Percentiles rank a stretch among this genome's conserved stretches.
phyloP scores from a whole-genome alignment of 2,888 invertebrate species.

The Ennomos fuscantarius region DNA sequence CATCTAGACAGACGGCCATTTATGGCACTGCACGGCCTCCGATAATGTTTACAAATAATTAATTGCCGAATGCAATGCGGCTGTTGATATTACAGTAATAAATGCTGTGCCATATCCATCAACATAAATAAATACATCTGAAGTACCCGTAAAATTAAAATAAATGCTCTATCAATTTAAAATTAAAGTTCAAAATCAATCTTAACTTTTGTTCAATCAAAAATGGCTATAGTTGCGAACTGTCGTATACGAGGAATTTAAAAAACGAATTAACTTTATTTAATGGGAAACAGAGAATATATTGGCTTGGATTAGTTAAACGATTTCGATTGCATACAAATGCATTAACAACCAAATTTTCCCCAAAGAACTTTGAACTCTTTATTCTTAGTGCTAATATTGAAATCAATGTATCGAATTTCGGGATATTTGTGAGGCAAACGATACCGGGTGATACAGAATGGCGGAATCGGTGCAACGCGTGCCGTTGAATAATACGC shows the following conservation, averaged over 20 bases:
- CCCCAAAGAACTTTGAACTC: constrained; percentile 28
- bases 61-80: constrained; percentile 79
- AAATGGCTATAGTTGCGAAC: constrained; percentile 51
- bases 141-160: constrained; percentile 33
- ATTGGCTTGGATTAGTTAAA: constrained; percentile 82
- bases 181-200: constrained; percentile 40
- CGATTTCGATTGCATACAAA: constrained; percentile 50
- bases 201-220: neutral
- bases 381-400: constrained; percentile 29
- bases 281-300: constrained; percentile 79
- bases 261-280: constrained; percentile 79
- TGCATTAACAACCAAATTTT: constrained; percentile 32
- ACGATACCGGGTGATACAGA: constrained; percentile 63
- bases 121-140: constrained; percentile 59
- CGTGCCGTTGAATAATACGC: constrained; percentile 83
- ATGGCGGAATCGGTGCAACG: constrained; percentile 73
- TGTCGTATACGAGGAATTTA: constrained; percentile 70
- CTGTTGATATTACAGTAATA: constrained; percentile 78
- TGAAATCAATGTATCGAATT: constrained; percentile 31
- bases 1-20: constrained; percentile 51
- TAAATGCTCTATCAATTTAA: constrained; percentile 38
- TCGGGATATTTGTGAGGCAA: constrained; percentile 36
- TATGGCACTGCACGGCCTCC: constrained; percentile 67
- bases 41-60: constrained; percentile 83
- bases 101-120: constrained; percentile 72